Conservation (phyloP, 1,140 invertebrate genomes). For the Luehdorfia chinensis region DNA sequence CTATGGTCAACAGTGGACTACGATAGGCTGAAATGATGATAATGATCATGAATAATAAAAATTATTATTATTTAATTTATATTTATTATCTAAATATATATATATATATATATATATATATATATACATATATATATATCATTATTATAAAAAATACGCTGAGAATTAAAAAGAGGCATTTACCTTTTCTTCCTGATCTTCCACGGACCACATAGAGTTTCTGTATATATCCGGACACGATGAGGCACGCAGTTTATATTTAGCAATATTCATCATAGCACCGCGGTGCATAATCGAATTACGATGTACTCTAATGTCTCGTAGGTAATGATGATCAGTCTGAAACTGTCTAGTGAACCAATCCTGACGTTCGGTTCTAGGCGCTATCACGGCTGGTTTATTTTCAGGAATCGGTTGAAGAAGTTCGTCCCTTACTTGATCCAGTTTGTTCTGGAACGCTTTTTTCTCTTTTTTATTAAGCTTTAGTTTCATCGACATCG, state of each 20-base stretch:
- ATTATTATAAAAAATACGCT: too few relatives aligned
- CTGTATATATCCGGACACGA: constrained; percentile 94
- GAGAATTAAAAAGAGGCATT: too few relatives aligned
- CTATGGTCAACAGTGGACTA: too few relatives aligned
- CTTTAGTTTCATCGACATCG: constrained; percentile 81
- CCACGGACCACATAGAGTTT: constrained; percentile 92
- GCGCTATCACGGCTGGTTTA: constrained; percentile 43
- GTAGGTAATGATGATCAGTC: constrained; percentile 83
- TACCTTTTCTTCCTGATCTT: constrained; percentile 83
- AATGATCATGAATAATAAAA: too few relatives aligned
- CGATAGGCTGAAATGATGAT: too few relatives aligned
- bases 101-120: too few relatives aligned
- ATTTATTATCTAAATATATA: too few relatives aligned
- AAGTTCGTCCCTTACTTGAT: constrained; percentile 52
- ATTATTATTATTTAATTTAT: too few relatives aligned
- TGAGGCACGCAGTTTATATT: constrained; percentile 89
- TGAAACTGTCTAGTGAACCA: constrained; percentile 79
- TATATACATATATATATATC: too few relatives aligned
- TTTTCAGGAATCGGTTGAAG: constrained; percentile 66
- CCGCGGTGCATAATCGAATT: constrained; percentile 91
- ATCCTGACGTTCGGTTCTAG: constrained; percentile 41
- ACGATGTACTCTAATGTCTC: constrained; percentile 85
- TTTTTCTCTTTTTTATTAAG: constrained; percentile 66
- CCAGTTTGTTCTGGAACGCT: constrained; percentile 58
- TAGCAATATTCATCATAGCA: constrained; percentile 88